Evolutionary conservation across 2,888 invertebrate species (phyloP).

Genomic region (Zaprionus bogoriensis): DNA sequence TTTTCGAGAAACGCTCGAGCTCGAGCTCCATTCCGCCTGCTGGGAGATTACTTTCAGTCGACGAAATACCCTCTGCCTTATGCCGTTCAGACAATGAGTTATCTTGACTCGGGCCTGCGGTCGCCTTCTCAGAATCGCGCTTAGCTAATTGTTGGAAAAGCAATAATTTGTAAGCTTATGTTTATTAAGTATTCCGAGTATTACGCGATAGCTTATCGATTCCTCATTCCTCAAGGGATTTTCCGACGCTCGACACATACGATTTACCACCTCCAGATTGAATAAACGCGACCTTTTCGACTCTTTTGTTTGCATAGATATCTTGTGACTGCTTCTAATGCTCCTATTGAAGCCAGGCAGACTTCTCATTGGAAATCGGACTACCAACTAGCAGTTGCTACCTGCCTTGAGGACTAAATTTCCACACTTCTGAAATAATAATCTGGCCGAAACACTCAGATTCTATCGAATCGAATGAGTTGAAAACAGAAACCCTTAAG

Average conservation of each 20-base stretch:
- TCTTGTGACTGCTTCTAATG: neutral
- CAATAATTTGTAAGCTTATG: slow-evolving; percentile 3
- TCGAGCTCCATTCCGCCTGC: neutral
- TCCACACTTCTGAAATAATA: slow-evolving; percentile 8
- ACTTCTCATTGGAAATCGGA: neutral
- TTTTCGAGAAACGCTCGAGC: neutral
- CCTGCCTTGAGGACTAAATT: neutral
- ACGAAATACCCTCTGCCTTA: no score
- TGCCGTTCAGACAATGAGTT: no score
- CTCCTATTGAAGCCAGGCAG: neutral
- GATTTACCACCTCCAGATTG: slow-evolving; percentile 13
- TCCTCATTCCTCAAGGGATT: slow-evolving; percentile 7
- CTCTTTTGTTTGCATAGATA: neutral
- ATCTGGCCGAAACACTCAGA: no score
- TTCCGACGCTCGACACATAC: neutral
- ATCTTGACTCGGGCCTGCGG: no score
- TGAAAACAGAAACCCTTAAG: slow-evolving; percentile 16
- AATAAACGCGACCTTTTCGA: neutral
- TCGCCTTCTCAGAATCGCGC: neutral
- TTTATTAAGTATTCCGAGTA: neutral
- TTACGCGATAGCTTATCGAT: slow-evolving; percentile 27
- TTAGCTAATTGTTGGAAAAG: neutral
- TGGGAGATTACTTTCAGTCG: neutral
- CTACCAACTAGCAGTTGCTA: neutral
- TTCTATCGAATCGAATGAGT: neutral